Conservation (phyloP, 2,113 vertebrate genomes). For the Neogobius melanostomus region DNA sequence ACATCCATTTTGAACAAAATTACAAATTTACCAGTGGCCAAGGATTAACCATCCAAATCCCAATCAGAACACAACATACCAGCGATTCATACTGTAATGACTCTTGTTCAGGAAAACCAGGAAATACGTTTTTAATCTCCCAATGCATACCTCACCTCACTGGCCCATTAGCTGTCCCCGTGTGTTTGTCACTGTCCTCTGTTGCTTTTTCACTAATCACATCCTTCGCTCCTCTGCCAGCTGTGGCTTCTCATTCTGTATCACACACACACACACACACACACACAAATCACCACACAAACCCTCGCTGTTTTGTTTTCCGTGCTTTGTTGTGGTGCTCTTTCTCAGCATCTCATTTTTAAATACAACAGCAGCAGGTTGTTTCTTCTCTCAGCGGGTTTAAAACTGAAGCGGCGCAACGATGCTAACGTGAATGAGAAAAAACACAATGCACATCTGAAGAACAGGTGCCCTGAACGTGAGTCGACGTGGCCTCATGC, state of each 20-base stretch:
- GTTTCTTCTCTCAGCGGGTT: constrained; percentile 9
- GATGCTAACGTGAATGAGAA: neutral
- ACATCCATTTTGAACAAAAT: neutral
- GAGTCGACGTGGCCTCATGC: too few species aligned
- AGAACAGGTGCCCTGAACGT: neutral
- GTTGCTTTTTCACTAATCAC: constrained; percentile 1
- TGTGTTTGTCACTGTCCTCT: constrained; percentile 12
- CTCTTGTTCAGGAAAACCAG: neutral
- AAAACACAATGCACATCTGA: neutral
- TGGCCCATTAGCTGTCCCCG: constrained; percentile 25
- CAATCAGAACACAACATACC: too few species aligned
- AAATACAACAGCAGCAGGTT: constrained; percentile 16
- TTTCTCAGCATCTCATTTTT: constrained; percentile 12
- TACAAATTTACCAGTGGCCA: neutral
- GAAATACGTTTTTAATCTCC: constrained; percentile 12
- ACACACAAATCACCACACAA: constrained; percentile 6
- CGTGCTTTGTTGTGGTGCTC: constrained; percentile 16
- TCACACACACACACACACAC: constrained; percentile 11
- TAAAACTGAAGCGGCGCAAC: neutral
- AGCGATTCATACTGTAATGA: neutral
- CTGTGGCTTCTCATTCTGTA: constrained; percentile 31
- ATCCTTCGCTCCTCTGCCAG: neutral
- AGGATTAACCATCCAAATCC: neutral
- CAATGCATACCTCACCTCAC: constrained; percentile 22
- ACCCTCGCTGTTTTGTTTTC: constrained; percentile 7